Conservation (phyloP, 2,888 invertebrate species). For the Amphipoea oculea region DNA sequence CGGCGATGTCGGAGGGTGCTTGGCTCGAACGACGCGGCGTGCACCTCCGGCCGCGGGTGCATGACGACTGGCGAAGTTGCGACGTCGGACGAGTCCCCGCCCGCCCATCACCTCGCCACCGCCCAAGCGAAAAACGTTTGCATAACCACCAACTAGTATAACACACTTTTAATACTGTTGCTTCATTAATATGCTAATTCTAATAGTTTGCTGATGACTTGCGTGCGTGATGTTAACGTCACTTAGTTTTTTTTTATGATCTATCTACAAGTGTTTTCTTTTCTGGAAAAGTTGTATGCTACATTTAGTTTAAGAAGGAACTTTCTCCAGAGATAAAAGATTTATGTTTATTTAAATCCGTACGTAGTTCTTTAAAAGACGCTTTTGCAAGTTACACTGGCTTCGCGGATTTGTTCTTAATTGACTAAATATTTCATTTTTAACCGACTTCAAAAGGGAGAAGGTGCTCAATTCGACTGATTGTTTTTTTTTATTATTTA, state of each 20-base stretch:
- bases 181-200: slow-evolving; percentile 76
- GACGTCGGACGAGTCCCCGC: slow-evolving; percentile 73
- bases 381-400: too few relatives aligned
- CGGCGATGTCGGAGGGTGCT: slow-evolving; percentile 64
- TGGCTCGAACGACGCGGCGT: slow-evolving; percentile 69
- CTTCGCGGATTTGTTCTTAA: neutral
- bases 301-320: neutral
- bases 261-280: neutral
- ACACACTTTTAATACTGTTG: slow-evolving; percentile 72
- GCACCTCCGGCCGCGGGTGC: slow-evolving; percentile 73
- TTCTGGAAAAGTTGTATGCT: neutral
- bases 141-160: slow-evolving; percentile 67
- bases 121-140: slow-evolving; percentile 83
- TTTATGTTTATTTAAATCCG: neutral
- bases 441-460: too few relatives aligned
- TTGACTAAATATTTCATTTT: too few relatives aligned
- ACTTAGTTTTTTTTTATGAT: neutral
- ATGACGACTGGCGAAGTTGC: slow-evolving; percentile 80
- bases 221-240: slow-evolving; percentile 29
- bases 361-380: neutral
- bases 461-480: too few relatives aligned
- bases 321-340: neutral
- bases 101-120: slow-evolving; percentile 83
- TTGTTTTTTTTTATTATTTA: neutral
- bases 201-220: slow-evolving; percentile 51